Evolutionary conservation across 92 coral and sea anemone species (phyloP), one percentile per base, ranked within the genome.

Genomic region (Epizoanthus ramosus): DNA sequence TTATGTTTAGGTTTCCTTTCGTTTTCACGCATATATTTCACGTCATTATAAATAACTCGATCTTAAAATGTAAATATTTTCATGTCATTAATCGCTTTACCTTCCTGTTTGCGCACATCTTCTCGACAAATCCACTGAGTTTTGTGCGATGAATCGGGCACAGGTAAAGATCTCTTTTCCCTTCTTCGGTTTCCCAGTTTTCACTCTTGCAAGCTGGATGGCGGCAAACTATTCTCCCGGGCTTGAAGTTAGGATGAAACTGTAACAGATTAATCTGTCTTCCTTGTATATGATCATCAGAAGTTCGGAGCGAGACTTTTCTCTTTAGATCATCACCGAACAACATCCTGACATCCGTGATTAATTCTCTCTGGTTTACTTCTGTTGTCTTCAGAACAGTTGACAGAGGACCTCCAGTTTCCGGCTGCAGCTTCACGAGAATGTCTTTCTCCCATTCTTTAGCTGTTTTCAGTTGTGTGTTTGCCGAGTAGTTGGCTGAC

Each of bases 161-260:
- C 73, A 92, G 81, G 67, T 90, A 92, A 16, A 90, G 85, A 61
- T 92, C 97, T 69, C 90, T 85, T 31, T 91, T 90, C 75, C 90
- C 5, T 75, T 64, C 8, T 47, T 23, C 54, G 9, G 3, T 70
- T 15, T 67, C 75, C 12, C 68, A 79, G 57, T 88, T 87, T 23
- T 12, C 74, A 31, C 22, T 45, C 43, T 64, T 60, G 60, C 97
- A 92, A 0, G 82, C 87, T 7, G 92, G 87, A 19, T 61, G 80
- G 67, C 97, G 88, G 67, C 97, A 92, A 14, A 77, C 35, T 8
- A 92, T 88, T 2, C 85, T 79, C 10, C 60, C 74, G 8, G 86
- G 57, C 5, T 37, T 41, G 33, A 60, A 41, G 84, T 85, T 90
- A 1, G 93, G 97, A 67, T 92, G 90, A 53, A 92, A 92, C 81